Evolutionary conservation across 2,797 vertebrate species (phyloP).

Genomic region (Microchirus variegatus): DNA sequence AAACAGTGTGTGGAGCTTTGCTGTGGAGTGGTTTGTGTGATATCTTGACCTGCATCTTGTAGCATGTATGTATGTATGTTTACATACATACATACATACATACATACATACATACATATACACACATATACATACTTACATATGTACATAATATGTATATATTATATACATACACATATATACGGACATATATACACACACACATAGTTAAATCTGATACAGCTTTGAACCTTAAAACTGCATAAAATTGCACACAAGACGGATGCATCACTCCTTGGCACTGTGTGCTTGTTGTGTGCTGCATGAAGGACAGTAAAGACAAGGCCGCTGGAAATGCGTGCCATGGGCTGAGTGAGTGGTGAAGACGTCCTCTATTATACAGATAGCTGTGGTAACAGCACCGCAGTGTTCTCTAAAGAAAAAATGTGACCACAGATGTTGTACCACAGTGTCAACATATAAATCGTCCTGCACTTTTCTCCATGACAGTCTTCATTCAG

Average conservation of each 20-base stretch:
- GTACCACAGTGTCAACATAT: conserved; percentile 1
- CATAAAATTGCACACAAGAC: neutral
- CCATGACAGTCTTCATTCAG: neutral
- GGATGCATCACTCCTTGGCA: conserved; percentile 1
- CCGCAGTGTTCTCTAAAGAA: conserved; percentile 25
- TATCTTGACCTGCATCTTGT: too few species aligned
- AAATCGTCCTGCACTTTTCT: neutral
- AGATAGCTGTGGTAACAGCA: conserved; percentile 48
- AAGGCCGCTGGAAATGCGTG: conserved; percentile 23
- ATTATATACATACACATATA: too few species aligned
- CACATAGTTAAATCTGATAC: too few species aligned
- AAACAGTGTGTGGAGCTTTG: too few species aligned
- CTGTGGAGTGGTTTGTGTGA: too few species aligned
- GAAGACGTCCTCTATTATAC: conserved; percentile 43
- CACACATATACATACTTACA: too few species aligned
- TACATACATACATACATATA: too few species aligned
- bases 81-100: too few species aligned
- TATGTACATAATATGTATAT: too few species aligned
- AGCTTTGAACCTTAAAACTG: too few species aligned
- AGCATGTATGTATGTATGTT: too few species aligned
- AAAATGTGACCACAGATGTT: conserved; percentile 30
- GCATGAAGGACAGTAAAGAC: conserved; percentile 15
- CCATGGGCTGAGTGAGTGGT: conserved; percentile 33
- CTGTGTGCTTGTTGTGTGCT: neutral
- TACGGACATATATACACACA: too few species aligned